These are phyloP conservation scores for Eupithecia inturbata DNA, from an alignment of 2,888 invertebrate species.

Conservation along the genomic window DNA sequence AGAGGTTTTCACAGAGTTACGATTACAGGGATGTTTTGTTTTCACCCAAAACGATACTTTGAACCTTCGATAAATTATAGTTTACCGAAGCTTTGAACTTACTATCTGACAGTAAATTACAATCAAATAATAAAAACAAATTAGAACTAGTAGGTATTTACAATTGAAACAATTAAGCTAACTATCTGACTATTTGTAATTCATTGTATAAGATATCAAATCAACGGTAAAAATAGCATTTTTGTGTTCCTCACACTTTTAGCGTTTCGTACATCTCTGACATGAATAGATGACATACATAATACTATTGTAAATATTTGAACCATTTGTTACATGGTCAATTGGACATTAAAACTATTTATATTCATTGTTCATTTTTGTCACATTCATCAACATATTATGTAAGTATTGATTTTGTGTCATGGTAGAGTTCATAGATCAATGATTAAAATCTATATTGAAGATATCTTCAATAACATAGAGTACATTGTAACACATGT, in stretches of 20 bases:
- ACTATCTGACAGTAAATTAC: no score
- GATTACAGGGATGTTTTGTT: not conserved
- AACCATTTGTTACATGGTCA: not conserved
- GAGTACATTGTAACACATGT: constrained; percentile 71
- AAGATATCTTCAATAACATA: constrained; percentile 22
- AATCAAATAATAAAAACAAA: no score
- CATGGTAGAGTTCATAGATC: not conserved
- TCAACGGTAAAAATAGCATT: not conserved
- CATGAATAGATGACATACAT: not conserved
- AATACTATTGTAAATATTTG: no score
- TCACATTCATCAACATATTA: not conserved
- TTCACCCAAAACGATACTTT: not conserved
- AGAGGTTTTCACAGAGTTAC: constrained; percentile 34
- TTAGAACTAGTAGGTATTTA: no score
- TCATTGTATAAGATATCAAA: not conserved
- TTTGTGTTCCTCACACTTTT: not conserved
- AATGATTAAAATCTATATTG: not conserved
- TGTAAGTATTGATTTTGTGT: not conserved
- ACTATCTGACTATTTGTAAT: not conserved
- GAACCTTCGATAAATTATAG: not conserved
- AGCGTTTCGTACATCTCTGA: not conserved
- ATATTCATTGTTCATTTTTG: not conserved
- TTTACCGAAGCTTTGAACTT: not conserved
- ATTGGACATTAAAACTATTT: not conserved
- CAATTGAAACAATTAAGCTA: no score